phyloP scores from a whole-genome alignment of 64 coral and sea anemone genomes.

The Montipora capricornis region DNA sequence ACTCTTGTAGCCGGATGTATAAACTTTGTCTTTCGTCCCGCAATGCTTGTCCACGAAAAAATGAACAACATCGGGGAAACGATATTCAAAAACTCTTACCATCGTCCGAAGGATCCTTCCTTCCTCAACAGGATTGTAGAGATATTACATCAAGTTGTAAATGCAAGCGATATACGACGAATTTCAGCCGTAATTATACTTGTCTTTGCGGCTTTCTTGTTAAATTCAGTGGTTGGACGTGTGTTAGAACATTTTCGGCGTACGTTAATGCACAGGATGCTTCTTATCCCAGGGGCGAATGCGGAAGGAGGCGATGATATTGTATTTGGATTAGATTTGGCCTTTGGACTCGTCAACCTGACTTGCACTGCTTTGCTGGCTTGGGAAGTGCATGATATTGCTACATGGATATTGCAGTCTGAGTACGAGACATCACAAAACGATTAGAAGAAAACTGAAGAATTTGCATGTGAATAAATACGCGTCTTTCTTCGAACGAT shows the following conservation, averaged over 20 bases:
- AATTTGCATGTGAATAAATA: too few species aligned
- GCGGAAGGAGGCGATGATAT: conserved; percentile 33
- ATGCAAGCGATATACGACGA: conserved; percentile 43
- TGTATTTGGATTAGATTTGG: conserved; percentile 66
- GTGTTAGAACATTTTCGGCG: conserved; percentile 58
- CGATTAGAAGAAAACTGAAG: background rate
- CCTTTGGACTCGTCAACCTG: conserved; percentile 71
- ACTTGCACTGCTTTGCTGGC: conserved; percentile 73
- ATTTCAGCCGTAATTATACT: conserved; percentile 52
- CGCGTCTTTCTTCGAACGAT: too few species aligned
- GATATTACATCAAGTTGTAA: conserved; percentile 48
- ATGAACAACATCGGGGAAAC: conserved; percentile 19
- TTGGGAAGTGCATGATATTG: conserved; percentile 68
- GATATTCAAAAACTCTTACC: background rate
- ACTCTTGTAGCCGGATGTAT: background rate
- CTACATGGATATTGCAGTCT: conserved; percentile 67
- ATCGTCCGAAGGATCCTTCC: conserved; percentile 18
- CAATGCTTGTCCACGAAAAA: conserved; percentile 45
- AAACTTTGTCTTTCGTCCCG: background rate
- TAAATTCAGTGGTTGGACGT: conserved; percentile 68
- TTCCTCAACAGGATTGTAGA: conserved; percentile 28
- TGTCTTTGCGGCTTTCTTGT: conserved; percentile 52
- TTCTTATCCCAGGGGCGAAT: background rate
- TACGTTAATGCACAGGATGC: conserved; percentile 39
- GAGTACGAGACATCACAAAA: conserved; percentile 5